Conservation (phyloP, 2,113 vertebrate genomes). For the Psammodynastes pulverulentus region DNA sequence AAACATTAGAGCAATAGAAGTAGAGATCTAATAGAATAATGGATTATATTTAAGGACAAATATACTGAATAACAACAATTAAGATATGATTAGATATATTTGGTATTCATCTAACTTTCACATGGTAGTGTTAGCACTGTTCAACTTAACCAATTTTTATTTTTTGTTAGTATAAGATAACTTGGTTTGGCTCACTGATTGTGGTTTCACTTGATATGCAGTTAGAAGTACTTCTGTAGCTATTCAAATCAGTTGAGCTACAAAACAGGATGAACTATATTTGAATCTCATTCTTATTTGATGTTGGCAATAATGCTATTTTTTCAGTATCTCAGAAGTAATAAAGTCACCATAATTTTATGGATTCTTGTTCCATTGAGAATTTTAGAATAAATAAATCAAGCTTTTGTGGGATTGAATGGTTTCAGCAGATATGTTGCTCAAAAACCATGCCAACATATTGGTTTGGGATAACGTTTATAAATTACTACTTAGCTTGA, state of each 20-base stretch:
- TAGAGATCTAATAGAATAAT: constrained; percentile 18
- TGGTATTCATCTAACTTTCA: constrained; percentile 19
- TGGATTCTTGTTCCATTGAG: neutral
- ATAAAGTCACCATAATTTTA: neutral
- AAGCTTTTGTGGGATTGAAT: neutral
- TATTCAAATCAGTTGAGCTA: neutral
- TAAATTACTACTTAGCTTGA: neutral
- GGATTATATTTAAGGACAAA: neutral
- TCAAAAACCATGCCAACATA: neutral
- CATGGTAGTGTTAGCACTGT: constrained; percentile 29
- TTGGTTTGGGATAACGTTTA: neutral
- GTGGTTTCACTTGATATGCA: neutral
- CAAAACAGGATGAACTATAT: neutral
- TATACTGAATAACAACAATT: constrained; percentile 30
- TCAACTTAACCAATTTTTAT: constrained; percentile 28
- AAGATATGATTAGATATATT: constrained; percentile 12
- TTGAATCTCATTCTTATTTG: constrained; percentile 13
- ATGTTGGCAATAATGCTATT: neutral
- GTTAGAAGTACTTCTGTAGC: neutral
- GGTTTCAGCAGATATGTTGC: neutral
- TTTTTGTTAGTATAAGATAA: neutral
- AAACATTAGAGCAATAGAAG: constrained; percentile 24
- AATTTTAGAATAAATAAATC: constrained; percentile 1
- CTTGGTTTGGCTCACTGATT: constrained; percentile 11
- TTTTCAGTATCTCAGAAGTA: neutral